phyloP scores from a whole-genome alignment of 1,140 invertebrate species.

The Orius laevigatus region DNA sequence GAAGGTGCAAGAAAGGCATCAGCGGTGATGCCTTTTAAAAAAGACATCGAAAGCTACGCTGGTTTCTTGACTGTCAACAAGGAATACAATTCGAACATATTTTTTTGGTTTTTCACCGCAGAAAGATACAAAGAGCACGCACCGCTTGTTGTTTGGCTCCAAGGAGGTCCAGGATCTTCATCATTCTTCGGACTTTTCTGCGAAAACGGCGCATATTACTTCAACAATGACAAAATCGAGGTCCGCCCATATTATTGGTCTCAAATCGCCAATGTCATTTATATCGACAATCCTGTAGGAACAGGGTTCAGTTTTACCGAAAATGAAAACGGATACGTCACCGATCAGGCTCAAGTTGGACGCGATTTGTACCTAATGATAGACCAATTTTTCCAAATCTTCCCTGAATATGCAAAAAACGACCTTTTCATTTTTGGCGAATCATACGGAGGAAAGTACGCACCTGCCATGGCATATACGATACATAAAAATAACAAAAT shows the following conservation, averaged over 20 bases:
- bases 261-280: constrained; percentile 55
- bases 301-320: constrained; percentile 19
- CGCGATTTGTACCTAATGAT: constrained; percentile 45
- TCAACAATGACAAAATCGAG: constrained; percentile 2
- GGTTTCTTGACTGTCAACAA: constrained; percentile 57
- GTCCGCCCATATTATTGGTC: constrained; percentile 24
- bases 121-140: constrained; percentile 29
- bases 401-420: constrained; percentile 19
- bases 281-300: constrained; percentile 51
- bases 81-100: constrained; percentile 40
- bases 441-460: constrained; percentile 39
- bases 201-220: constrained; percentile 32
- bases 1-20: constrained; percentile 13
- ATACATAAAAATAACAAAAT: constrained; percentile 32
- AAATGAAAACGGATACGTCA: constrained; percentile 2
- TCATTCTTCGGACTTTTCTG: constrained; percentile 55
- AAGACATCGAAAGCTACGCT: constrained; percentile 29
- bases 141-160: constrained; percentile 56
- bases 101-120: constrained; percentile 65
- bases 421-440: constrained; percentile 30
- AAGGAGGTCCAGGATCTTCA: constrained; percentile 54
- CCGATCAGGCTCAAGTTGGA: constrained; percentile 30
- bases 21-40: constrained; percentile 11
- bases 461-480: constrained; percentile 32
- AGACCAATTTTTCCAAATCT: constrained; percentile 55